Evolutionary conservation across 2,888 invertebrate genomes (phyloP).

Genomic region (Operophtera brumata): DNA sequence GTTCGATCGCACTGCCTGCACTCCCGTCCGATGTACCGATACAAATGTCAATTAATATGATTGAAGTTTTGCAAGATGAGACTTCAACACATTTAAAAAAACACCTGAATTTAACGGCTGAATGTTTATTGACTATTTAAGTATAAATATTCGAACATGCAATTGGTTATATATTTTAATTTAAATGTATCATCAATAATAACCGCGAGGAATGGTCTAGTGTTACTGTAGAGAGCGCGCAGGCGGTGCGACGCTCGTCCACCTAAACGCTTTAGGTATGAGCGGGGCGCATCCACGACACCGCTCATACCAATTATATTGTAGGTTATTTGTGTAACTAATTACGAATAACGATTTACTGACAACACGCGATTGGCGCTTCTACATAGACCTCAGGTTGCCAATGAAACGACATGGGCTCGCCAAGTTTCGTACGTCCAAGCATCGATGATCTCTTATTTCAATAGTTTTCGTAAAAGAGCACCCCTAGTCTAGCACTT

Average conservation of each 20-base stretch:
- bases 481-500: constrained; percentile 10
- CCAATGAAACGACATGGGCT: constrained; percentile 2
- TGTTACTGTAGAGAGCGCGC: too few relatives aligned
- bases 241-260: constrained; percentile 67
- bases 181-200: neutral
- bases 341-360: constrained; percentile 69
- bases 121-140: neutral
- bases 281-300: constrained; percentile 78
- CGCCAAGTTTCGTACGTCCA: constrained; percentile 13
- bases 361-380: constrained; percentile 50
- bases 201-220: neutral
- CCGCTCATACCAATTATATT: constrained; percentile 80
- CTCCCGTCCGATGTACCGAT: constrained; percentile 39
- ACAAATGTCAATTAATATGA: constrained; percentile 66
- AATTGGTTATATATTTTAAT: neutral
- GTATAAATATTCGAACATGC: neutral
- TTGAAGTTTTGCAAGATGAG: constrained; percentile 19
- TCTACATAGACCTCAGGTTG: constrained; percentile 1
- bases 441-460: constrained; percentile 1
- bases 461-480: constrained; percentile 14
- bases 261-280: constrained; percentile 81
- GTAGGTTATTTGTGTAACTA: constrained; percentile 76
- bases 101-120: neutral
- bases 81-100: neutral
- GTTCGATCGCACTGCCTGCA: constrained; percentile 68